A percentile compares a stretch with the other conserved stretches of the same genome.
Evolutionary conservation across 2,113 vertebrate species (phyloP).

Genomic region (Thalassoma bifasciatum): DNA sequence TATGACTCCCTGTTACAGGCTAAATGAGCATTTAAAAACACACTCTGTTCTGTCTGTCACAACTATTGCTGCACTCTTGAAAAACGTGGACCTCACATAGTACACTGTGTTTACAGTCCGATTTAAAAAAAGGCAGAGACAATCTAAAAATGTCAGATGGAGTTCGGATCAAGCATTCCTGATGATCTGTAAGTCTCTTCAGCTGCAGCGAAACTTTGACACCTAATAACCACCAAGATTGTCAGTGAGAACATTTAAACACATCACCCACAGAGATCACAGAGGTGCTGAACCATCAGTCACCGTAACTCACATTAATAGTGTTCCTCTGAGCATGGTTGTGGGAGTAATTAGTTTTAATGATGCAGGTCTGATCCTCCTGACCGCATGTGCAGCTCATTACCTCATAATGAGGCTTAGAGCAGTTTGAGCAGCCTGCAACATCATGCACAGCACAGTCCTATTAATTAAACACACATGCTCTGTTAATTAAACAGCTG

Average conservation of each 20-base stretch:
- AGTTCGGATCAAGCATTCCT: no score
- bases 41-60: no score
- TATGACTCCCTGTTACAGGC: no score
- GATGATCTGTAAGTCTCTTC: not conserved
- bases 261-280: not conserved
- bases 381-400: not conserved
- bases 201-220: not conserved
- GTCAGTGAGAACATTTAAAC: not conserved
- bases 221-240: not conserved
- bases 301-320: not conserved
- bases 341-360: not conserved
- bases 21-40: no score
- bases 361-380: not conserved
- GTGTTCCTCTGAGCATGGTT: not conserved
- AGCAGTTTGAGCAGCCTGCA: not conserved
- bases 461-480: not conserved
- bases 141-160: no score
- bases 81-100: no score
- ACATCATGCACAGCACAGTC: not conserved
- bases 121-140: no score
- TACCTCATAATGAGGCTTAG: not conserved
- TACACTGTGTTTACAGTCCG: no score
- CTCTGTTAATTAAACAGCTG: no score
- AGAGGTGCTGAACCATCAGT: not conserved
- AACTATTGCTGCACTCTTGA: no score